A percentile compares a stretch with the other conserved stretches of the same genome.
Evolutionary conservation across 2,797 vertebrate genomes (phyloP).

Genomic region (Semotilus atromaculatus): DNA sequence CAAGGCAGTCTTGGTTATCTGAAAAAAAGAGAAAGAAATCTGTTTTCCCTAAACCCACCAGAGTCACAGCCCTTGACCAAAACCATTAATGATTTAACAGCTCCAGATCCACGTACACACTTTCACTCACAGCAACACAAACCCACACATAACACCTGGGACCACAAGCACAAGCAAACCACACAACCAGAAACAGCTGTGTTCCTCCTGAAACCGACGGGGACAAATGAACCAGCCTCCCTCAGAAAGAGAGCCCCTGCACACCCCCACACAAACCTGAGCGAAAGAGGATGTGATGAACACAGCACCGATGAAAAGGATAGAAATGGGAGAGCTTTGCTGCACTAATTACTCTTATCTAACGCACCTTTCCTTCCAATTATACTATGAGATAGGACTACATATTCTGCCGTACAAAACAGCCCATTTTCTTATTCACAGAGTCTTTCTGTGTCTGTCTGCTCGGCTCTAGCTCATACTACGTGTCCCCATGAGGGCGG

Average conservation of each 20-base stretch:
- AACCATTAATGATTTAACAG: constrained; percentile 32
- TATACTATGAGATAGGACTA: constrained; percentile 10
- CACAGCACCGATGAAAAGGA: background rate
- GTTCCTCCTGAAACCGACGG: constrained; percentile 24
- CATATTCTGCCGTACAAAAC: background rate
- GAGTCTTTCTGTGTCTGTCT: constrained; percentile 7
- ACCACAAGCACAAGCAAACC: constrained; percentile 38
- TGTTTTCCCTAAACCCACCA: constrained; percentile 19
- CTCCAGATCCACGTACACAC: constrained; percentile 3
- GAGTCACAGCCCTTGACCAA: constrained; percentile 7
- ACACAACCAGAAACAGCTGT: constrained; percentile 50
- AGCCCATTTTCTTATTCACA: constrained; percentile 3
- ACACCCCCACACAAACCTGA: constrained; percentile 19
- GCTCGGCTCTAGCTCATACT: background rate
- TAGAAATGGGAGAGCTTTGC: constrained; percentile 5
- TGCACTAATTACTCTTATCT: constrained; percentile 28
- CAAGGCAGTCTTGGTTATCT: background rate
- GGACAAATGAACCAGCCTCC: constrained; percentile 27
- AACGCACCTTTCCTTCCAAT: constrained; percentile 9
- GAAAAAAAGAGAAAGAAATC: background rate
- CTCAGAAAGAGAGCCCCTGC: constrained; percentile 4
- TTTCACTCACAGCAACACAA: background rate
- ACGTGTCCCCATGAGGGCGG: background rate
- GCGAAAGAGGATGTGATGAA: background rate
- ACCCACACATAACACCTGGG: constrained; percentile 48